Base-by-base conservation (phyloP, 2,797 vertebrate genomes). In the Hydrolagus colliei region DNA sequence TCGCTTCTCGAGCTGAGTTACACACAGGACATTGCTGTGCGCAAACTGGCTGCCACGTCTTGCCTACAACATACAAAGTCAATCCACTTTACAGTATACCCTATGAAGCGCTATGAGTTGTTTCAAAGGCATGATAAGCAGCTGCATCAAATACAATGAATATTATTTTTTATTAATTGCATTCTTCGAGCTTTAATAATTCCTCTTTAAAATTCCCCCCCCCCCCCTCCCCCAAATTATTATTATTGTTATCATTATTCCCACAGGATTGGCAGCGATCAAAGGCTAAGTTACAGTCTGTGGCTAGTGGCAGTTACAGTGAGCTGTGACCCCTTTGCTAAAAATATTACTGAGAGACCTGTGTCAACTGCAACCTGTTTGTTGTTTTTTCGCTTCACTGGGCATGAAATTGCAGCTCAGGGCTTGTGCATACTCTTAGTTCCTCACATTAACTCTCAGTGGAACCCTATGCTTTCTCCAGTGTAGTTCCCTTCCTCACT, bases 311-410 rank as follows among this genome's bases (percentile, higher is more conserved):
- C 76, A 62, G 59, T 22, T 63, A 12, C 59, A 8, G 52, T 22
- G 59, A 22, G 11, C 20, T 63, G 41, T 5, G 20, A n/a, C 13
- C 76, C 63, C 59, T 74, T 61, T 22, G 11, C 59, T 22, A 2
- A 78, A 62, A n/a, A 77, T 77, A 11, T 78, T 13, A 78, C 27
- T 27, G 41, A 76, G 20, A 78, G 52, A 20, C 27, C 9, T 59
- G 18, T 62, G 76, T 61, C 59, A 62, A n/a, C 20, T 78, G 76
- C 11, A 12, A n/a, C 10, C 52, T 62, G 22, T 59, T 78, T 13
- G 59, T 78, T 78, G 22, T n/a, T 13, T 78, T 61, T 52, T 78
- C 62, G 76, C 76, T 78, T 61, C 76, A 22, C 59, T 62, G 76
- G 7, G 20, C n/a, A 27, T 59, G 52, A 76, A 52, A 63, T 78